Percentiles rank a stretch among this genome's conserved stretches.
phyloP scores from a whole-genome alignment of 2,113 vertebrate species.

The Stegostoma tigrinum region DNA sequence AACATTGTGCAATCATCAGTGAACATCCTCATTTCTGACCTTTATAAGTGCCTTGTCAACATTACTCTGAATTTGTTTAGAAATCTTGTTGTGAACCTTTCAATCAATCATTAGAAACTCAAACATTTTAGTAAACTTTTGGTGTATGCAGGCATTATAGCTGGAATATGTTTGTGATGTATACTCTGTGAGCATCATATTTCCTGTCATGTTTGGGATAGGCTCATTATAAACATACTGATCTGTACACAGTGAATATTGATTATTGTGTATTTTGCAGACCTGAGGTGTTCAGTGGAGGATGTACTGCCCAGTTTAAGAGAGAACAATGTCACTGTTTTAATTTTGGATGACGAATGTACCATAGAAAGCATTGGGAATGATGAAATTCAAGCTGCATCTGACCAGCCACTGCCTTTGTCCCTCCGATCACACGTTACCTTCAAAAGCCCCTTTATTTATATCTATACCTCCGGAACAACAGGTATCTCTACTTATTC shows the following conservation, averaged over 20 bases:
- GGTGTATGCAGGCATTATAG: no score
- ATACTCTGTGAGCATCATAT: background rate
- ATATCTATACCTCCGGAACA: slow-evolving; percentile 82
- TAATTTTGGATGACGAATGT: slow-evolving; percentile 60
- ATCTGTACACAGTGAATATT: background rate
- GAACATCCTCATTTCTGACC: no score
- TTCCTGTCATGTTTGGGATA: background rate
- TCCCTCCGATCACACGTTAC: slow-evolving; percentile 64
- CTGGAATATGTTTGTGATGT: no score
- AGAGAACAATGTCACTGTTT: slow-evolving; percentile 59
- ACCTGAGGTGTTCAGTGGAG: slow-evolving; percentile 61
- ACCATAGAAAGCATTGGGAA: slow-evolving; percentile 54
- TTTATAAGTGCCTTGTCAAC: no score
- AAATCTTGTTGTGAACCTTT: no score
- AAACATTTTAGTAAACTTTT: no score
- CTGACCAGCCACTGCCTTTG: slow-evolving; percentile 51
- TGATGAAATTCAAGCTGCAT: slow-evolving; percentile 60
- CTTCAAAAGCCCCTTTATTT: slow-evolving; percentile 63
- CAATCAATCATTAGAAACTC: no score
- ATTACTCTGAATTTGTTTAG: no score
- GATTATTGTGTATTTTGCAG: slow-evolving; percentile 46
- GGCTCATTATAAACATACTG: background rate
- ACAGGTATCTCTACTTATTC: slow-evolving; percentile 60
- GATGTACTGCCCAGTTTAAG: slow-evolving; percentile 64
- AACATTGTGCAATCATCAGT: no score